Evolutionary conservation across 1,140 invertebrate genomes (phyloP).

Genomic region (Lithobius niger): DNA sequence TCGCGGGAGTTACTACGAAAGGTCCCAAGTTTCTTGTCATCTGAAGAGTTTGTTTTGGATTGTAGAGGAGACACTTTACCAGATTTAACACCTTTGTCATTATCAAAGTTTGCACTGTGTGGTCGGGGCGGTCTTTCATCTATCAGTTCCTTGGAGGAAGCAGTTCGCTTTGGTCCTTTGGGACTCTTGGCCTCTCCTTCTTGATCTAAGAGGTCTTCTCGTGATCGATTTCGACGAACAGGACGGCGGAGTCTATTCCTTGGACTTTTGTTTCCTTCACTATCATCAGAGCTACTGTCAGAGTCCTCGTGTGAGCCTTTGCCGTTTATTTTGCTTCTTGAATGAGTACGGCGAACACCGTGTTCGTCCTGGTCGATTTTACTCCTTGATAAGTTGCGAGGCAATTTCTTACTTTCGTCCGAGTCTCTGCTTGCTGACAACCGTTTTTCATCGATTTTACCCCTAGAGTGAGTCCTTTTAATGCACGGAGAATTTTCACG

Average conservation of each 20-base stretch:
- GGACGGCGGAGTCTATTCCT: not conserved
- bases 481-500: not conserved
- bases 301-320: slow-evolving; percentile 7
- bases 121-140: too few relatives aligned
- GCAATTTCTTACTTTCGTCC: not conserved
- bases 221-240: slow-evolving; percentile 2
- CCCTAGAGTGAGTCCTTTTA: not conserved
- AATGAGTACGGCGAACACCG: slow-evolving; percentile 10
- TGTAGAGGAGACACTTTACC: too few relatives aligned
- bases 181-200: too few relatives aligned
- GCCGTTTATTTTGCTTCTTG: slow-evolving; percentile 6
- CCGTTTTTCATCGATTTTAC: slow-evolving; percentile 4
- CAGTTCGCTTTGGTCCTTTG: too few relatives aligned
- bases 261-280: not conserved
- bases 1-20: too few relatives aligned
- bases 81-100: too few relatives aligned
- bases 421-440: not conserved
- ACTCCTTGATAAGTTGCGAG: not conserved
- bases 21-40: too few relatives aligned
- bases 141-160: too few relatives aligned
- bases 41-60: too few relatives aligned
- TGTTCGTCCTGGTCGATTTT: not conserved
- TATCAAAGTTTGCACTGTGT: too few relatives aligned
- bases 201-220: not conserved
- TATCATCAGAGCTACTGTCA: not conserved